Evolutionary conservation across 2,113 vertebrate species (phyloP), one percentile per base, ranked within the genome.

Genomic region (Xiphophorus hellerii): DNA sequence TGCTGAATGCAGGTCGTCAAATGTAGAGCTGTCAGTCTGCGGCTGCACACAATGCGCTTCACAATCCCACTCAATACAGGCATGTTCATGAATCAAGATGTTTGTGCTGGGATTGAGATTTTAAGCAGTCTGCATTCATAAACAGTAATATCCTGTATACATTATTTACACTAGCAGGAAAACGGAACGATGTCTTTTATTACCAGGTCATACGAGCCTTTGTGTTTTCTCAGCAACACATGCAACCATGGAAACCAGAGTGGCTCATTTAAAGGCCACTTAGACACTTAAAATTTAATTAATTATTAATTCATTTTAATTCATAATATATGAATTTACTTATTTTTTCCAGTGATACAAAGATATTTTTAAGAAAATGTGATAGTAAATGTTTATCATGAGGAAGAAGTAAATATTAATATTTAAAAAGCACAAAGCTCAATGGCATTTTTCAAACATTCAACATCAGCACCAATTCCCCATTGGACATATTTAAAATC

Each of bases 1-100:
- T 76, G 70, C 83, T 80, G 86, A 77, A 72, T 77, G 87, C 90
- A 94, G 91, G 90, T 93, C 85, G 42, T 87, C 88, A 82, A 74
- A 71, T 66, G 44, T 64, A 39, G 77, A 66, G 85, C 74, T 79
- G 76, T 51, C 62, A 73, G 28, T 37, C 29, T 42, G 11, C 17
- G 20, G 61, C 63, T 58, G 67, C 54, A 61, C 73, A 72, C 71
- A 63, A 58, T 17, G 37, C 69, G 58, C 61, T n/a, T 54, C 5
- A 44, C 63, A 68, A 62, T 33, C 42, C 25, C 39, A 30, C 48
- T 74, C 54, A 10, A 29, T 77, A 78, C 71, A 80, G 66, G 70
- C 62, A 77, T 83, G 77, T 69, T 80, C 76, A 44, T 54, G 39
- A 85, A 76, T 78, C n/a, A 66, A 27, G 29, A 28, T 31, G 30